Conservation (phyloP, 2,797 vertebrate genomes). For the Sebastes nivosus region DNA sequence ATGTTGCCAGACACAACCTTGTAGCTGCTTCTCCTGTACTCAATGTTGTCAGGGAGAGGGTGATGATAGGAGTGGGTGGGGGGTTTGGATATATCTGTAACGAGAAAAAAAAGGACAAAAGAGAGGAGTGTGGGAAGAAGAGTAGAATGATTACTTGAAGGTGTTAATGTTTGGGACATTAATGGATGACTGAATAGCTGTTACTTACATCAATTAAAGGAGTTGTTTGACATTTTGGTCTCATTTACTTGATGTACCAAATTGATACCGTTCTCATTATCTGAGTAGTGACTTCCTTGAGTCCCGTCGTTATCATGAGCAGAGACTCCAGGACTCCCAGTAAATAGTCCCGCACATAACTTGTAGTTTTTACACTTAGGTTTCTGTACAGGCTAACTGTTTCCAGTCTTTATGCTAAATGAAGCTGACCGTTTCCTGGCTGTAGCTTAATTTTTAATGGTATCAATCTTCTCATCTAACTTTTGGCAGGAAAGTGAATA, state of each 20-base stretch:
- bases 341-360: neutral
- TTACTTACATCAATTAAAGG: neutral
- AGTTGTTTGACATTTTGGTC: neutral
- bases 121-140: neutral
- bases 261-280: neutral
- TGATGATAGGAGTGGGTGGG: slow-evolving; percentile 79
- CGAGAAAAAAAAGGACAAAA: neutral
- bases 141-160: neutral
- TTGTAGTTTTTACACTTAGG: neutral
- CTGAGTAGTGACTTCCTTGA: neutral
- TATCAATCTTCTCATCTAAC: neutral
- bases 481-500: neutral
- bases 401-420: neutral
- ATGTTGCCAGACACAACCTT: slow-evolving; percentile 89
- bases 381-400: neutral
- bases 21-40: slow-evolving; percentile 90
- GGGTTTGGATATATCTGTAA: slow-evolving; percentile 79
- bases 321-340: neutral
- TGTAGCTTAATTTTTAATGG: neutral
- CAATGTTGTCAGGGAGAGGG: slow-evolving; percentile 83
- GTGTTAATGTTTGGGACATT: neutral
- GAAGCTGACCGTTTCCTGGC: neutral
- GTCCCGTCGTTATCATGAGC: neutral
- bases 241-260: neutral
- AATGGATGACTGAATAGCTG: neutral